Evolutionary conservation across 2,113 vertebrate species (phyloP), one percentile per base, ranked within the genome.

Genomic region (Fukomys damarensis): DNA sequence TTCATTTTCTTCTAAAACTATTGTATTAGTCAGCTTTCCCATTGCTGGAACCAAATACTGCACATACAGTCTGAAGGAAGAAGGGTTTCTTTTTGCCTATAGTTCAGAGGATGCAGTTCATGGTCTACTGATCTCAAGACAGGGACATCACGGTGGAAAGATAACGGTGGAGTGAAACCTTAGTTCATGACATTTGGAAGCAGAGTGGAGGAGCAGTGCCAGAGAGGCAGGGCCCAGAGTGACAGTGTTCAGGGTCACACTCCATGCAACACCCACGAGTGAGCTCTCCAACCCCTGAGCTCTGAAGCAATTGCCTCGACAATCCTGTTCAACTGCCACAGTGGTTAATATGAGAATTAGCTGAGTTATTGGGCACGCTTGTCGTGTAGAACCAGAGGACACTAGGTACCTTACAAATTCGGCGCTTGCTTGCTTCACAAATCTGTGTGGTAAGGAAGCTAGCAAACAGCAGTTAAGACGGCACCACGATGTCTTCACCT

Each of bases 401-500:
- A 11, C 3, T 35, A 20, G 58, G 8, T 32, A 3, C 74, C 52
- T 28, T 56, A 86, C 66, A 63, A 77, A 81, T 43, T 54, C 17
- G 28, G 0, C 12, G 3, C 16, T 30, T 66, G 41, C 43, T n/a
- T 89, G 61, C 76, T 59, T 58, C 24, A 52, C 32, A 84, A 59
- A 28, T 68, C 1, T 8, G 7, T 20, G 0, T 5, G 14, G 16
- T 58, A 43, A 52, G 4, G n/a, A 81, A 89, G 9, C 24, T 46
- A n/a, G 46, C 61, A 76, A 38, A 1, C 26, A 59, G 10, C 1
- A 35, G 56, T 12, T 6, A n/a, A 41, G n/a, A 56, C 2, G 9
- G 26, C 17, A 0, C 28, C 7, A 3, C 26, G 92, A 58, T 26
- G 19, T 90, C 87, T 81, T 97, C 96, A 95, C 83, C 46, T 92